These are phyloP conservation scores for Candidula unifasciata DNA, from an alignment of 2,888 invertebrate species.

Conservation along the genomic window DNA sequence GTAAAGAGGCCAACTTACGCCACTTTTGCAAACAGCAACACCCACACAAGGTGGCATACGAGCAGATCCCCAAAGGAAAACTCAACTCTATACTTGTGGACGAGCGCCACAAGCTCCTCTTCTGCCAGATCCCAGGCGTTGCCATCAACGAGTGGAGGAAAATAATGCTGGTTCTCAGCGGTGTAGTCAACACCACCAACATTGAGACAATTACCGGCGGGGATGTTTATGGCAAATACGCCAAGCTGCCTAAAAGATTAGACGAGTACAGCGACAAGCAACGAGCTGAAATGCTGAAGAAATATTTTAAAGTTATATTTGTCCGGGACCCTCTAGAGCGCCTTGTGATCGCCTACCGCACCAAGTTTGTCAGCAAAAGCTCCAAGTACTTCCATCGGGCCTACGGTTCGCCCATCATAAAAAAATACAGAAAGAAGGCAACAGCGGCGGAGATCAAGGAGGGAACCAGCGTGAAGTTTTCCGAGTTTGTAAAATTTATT, in stretches of 20 bases:
- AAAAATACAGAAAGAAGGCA: constrained; percentile 52
- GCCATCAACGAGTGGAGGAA: constrained; percentile 97
- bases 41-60: constrained; percentile 42
- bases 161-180: constrained; percentile 88
- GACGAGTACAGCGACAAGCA: constrained; percentile 50
- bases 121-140: constrained; percentile 93
- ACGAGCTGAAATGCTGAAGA: constrained; percentile 48
- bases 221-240: constrained; percentile 57
- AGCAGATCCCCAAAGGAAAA: constrained; percentile 49
- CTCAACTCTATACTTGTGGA: constrained; percentile 81
- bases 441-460: constrained; percentile 52
- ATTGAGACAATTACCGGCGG: constrained; percentile 53
- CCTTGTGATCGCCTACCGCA: constrained; percentile 89
- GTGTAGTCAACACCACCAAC: constrained; percentile 68
- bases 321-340: constrained; percentile 93
- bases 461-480: constrained; percentile 56
- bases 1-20: constrained; percentile 49
- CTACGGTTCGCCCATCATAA: constrained; percentile 62
- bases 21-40: constrained; percentile 55
- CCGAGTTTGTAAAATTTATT: constrained; percentile 56
- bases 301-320: constrained; percentile 88
- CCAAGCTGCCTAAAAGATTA: constrained; percentile 51
- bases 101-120: constrained; percentile 88
- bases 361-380: constrained; percentile 84
- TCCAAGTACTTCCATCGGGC: constrained; percentile 78